phyloP scores from a whole-genome alignment of 1,140 invertebrate species.

The Cotesia chilonis region DNA sequence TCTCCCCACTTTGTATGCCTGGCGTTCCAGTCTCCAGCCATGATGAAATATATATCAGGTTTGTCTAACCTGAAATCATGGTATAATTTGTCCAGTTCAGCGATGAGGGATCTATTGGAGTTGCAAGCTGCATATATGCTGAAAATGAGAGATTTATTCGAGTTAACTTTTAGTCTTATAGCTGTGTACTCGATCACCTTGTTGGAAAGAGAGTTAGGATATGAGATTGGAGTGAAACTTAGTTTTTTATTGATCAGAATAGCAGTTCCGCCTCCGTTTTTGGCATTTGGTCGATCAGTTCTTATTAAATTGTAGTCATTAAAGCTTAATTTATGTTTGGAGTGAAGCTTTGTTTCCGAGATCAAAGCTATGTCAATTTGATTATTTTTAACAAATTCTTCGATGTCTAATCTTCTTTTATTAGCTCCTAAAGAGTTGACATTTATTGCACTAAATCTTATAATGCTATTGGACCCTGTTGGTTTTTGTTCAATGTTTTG shows the following conservation, averaged over 20 bases:
- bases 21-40: slow-evolving; percentile 35
- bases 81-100: slow-evolving; percentile 18
- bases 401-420: slow-evolving; percentile 22
- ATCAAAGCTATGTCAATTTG: slow-evolving; percentile 16
- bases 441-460: slow-evolving; percentile 28
- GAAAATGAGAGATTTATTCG: slow-evolving; percentile 4
- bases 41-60: slow-evolving; percentile 25
- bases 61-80: slow-evolving; percentile 10
- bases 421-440: slow-evolving; percentile 22
- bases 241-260: slow-evolving; percentile 15
- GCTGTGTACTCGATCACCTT: slow-evolving; percentile 45
- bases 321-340: slow-evolving; percentile 11
- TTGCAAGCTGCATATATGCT: slow-evolving; percentile 8
- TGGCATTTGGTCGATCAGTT: slow-evolving; percentile 4
- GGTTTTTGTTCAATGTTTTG: neutral
- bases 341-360: slow-evolving; percentile 31
- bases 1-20: slow-evolving; percentile 24
- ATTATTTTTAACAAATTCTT: slow-evolving; percentile 3
- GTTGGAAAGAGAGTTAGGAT: neutral
- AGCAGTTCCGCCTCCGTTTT: slow-evolving; percentile 27
- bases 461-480: neutral
- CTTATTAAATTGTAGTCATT: slow-evolving; percentile 18
- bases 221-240: neutral
- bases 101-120: neutral
- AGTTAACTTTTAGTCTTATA: slow-evolving; percentile 40